Conservation (phyloP, 2,888 invertebrate species). For the Tipula helvola region DNA sequence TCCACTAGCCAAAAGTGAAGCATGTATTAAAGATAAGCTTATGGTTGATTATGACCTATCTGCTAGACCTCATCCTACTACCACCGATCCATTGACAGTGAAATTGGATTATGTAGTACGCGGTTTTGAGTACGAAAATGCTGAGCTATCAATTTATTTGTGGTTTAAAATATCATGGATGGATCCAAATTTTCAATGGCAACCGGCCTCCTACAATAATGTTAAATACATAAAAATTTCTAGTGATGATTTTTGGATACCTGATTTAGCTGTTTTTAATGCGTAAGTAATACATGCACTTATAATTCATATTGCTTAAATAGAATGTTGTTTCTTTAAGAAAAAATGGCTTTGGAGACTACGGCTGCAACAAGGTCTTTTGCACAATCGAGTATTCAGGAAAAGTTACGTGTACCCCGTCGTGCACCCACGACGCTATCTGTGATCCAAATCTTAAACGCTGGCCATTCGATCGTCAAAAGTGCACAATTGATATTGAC, state of each 20-base stretch:
- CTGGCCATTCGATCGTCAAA: slow-evolving; percentile 57
- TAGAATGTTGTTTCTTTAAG: background rate
- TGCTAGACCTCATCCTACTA: background rate
- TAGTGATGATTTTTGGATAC: slow-evolving; percentile 62
- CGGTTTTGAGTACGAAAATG: slow-evolving; percentile 28
- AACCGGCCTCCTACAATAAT: slow-evolving; percentile 49
- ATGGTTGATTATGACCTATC: background rate
- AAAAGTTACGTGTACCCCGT: slow-evolving; percentile 46
- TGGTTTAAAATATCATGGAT: slow-evolving; percentile 47
- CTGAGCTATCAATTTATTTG: slow-evolving; percentile 37
- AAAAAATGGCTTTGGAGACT: background rate
- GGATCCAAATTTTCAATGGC: slow-evolving; percentile 62
- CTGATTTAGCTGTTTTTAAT: slow-evolving; percentile 63
- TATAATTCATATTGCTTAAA: background rate
- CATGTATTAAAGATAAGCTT: background rate
- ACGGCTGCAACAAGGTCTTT: slow-evolving; percentile 30
- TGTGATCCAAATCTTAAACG: slow-evolving; percentile 44
- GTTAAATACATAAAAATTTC: slow-evolving; percentile 50
- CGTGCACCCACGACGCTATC: slow-evolving; percentile 41
- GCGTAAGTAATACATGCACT: slow-evolving; percentile 32
- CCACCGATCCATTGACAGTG: background rate
- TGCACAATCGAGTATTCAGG: slow-evolving; percentile 44
- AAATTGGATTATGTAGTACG: slow-evolving; percentile 41
- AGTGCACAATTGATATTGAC: slow-evolving; percentile 47
- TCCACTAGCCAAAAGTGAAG: background rate